phyloP scores from a whole-genome alignment of 64 coral and sea anemone genomes.

The Stichodactyla mertensii region DNA sequence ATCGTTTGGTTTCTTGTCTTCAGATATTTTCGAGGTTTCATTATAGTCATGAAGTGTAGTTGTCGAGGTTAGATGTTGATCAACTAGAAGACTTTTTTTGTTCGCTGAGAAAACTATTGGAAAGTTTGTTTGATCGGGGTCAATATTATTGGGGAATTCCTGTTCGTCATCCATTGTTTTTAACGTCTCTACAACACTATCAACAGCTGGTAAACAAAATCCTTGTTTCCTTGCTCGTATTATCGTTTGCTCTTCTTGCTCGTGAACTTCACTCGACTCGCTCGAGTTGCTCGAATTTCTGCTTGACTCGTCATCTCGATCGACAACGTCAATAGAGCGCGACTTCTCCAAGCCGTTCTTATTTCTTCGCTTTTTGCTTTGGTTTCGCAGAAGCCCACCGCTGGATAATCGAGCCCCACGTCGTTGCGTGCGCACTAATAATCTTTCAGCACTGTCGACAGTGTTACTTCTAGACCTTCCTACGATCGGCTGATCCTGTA shows the following conservation, averaged over 20 bases:
- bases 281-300: constrained; percentile 14
- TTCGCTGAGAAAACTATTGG: neutral
- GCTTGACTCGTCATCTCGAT: neutral
- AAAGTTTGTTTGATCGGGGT: neutral
- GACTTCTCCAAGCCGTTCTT: neutral
- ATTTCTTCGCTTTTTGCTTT: constrained; percentile 18
- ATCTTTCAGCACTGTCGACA: neutral
- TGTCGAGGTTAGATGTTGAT: neutral
- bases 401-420: neutral
- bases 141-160: constrained; percentile 10
- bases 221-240: neutral
- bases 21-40: neutral
- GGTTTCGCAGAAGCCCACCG: constrained; percentile 4
- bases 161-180: neutral
- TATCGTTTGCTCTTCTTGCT: neutral
- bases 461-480: constrained; percentile 6
- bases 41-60: neutral
- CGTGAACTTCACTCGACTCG: neutral
- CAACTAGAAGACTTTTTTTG: neutral
- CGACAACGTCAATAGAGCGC: neutral
- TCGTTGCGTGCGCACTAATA: neutral
- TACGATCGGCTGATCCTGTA: neutral
- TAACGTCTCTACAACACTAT: constrained; percentile 1
- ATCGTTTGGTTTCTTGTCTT: neutral
- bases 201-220: neutral